These are phyloP conservation scores for Smutsia gigantea DNA, from an alignment of 2,797 vertebrate genomes.

Conservation along the genomic window DNA sequence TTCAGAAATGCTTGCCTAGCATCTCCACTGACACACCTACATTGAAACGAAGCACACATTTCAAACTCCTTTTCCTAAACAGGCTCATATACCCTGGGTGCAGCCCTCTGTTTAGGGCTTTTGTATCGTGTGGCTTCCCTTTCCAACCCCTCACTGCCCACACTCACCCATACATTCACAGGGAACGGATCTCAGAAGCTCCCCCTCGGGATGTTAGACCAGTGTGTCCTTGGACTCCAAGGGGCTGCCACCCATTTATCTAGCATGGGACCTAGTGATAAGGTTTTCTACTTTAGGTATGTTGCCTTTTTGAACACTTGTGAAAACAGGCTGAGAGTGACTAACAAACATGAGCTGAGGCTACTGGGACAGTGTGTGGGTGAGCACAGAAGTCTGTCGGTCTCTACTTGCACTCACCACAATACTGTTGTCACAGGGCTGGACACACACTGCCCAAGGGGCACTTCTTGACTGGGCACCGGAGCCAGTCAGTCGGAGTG, in stretches of 20 bases:
- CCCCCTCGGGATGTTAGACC: neutral
- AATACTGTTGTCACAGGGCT: neutral
- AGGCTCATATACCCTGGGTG: fast-evolving
- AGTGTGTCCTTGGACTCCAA: neutral
- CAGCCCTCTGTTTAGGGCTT: neutral
- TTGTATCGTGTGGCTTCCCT: neutral
- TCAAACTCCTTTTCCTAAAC: neutral
- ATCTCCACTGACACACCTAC: neutral
- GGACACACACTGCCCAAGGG: neutral
- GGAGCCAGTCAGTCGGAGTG: neutral
- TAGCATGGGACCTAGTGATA: neutral
- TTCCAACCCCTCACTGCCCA: fast-evolving
- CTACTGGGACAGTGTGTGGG: neutral
- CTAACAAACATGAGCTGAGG: neutral
- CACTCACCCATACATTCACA: neutral
- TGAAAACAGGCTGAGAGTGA: neutral
- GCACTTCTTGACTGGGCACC: fast-evolving
- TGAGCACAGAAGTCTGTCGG: neutral
- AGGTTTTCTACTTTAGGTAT: neutral
- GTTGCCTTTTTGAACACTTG: neutral
- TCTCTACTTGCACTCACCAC: neutral
- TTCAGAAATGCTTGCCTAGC: constrained; percentile 55
- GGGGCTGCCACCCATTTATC: neutral
- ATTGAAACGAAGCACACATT: neutral
- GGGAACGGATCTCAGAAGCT: neutral